Base-by-base conservation (phyloP, 2,888 invertebrate species). In the Cheilosia variabilis region DNA sequence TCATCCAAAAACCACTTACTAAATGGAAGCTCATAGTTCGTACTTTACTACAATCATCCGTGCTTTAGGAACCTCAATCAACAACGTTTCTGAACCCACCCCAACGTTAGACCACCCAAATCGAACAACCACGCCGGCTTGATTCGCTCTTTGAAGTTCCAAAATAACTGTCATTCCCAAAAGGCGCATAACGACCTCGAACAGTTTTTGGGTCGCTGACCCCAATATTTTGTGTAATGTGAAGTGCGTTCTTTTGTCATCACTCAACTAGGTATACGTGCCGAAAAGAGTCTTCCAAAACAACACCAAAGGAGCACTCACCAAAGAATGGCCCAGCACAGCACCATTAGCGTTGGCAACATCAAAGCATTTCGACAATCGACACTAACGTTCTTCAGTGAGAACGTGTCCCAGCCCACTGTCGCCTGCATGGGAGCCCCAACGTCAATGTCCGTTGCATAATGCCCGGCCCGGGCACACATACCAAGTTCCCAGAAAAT, bases 361-460 rank as follows among this genome's bases (percentile, higher is more conserved):
- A 66, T 82, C 43, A 77, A 62, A 63, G 78, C 47, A 57, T 34
- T 83, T 78, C 68, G 43, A 73, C 78, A 73, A 60, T 62, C 60
- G 19, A 57, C 43, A 52, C 58, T 52, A 76, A 75, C 68, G 77
- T 78, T 65, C 53, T 27, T 7, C 17, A 17, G 6, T 19, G 2
- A 31, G 60, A 78, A 82, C 78, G 78, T 72, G 65, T 50, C 73
- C 43, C 78, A 45, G 47, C 55, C 73, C 73, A 68, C 47, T 73
- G 73, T 78, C 78, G 78, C 82, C 68, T 73, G 69, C 78, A 62
- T 62, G 60, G n/a, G 47, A 65, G 27, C 57, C 45, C 2, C 58
- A 17, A 27, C 47, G 79, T 73, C 69, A 84, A 79, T 65, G 79
- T 52, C 83, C 80, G 80, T 84, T 84, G 84, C 71, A 76, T 80